phyloP scores from a whole-genome alignment of 2,113 vertebrate genomes.

The Oreotrochilus melanogaster region DNA sequence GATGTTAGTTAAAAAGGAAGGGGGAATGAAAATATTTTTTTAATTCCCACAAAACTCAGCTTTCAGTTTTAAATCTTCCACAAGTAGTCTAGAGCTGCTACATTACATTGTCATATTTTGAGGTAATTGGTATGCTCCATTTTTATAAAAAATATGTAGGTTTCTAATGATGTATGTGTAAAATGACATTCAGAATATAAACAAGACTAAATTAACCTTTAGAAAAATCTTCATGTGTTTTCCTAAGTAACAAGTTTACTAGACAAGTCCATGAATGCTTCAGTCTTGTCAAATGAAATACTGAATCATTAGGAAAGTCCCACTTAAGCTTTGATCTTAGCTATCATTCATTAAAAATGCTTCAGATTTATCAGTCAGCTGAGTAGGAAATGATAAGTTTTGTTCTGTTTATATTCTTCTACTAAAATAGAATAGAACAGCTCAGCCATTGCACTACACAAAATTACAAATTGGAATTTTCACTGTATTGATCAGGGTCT shows the following conservation, averaged over 20 bases:
- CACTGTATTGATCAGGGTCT: background rate
- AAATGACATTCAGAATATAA: background rate
- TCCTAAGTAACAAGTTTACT: background rate
- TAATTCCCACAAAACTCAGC: background rate
- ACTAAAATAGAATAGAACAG: background rate
- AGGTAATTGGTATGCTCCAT: background rate
- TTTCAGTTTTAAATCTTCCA: background rate
- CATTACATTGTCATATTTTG: background rate
- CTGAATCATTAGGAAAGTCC: background rate
- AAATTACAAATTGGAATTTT: background rate
- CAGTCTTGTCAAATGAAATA: background rate
- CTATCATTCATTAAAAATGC: background rate
- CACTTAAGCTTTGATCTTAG: background rate
- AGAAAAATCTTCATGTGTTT: background rate
- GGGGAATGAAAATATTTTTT: background rate
- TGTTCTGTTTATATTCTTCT: background rate
- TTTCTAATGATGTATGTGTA: background rate
- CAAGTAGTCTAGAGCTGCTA: background rate
- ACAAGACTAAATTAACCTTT: background rate
- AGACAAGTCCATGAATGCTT: background rate
- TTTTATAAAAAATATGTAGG: background rate
- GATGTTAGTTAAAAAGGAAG: background rate
- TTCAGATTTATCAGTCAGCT: background rate
- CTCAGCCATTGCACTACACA: background rate
- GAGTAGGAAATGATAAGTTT: background rate